phyloP scores from a whole-genome alignment of 1,140 invertebrate genomes.

The Asbolus verrucosus region DNA sequence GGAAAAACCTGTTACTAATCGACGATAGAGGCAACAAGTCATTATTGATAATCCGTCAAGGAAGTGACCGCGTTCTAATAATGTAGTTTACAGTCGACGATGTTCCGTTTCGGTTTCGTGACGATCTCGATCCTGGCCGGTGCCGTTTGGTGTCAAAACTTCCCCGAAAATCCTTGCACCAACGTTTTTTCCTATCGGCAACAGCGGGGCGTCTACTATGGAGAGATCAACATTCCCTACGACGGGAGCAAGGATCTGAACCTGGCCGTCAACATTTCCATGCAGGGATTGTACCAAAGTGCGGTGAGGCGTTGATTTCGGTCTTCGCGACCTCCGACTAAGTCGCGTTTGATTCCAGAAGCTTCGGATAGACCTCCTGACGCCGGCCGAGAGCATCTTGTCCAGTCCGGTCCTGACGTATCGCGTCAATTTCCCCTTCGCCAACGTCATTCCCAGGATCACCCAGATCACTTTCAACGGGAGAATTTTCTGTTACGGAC shows the following conservation, averaged over 20 bases:
- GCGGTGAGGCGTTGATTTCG: conserved; percentile 45
- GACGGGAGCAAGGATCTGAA: conserved; percentile 49
- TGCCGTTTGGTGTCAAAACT: conserved; percentile 9
- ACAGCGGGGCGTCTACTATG: conserved; percentile 45
- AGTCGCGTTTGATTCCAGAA: conserved; percentile 47
- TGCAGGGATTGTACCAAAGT: conserved; percentile 48
- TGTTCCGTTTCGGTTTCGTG: background rate
- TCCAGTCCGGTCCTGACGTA: conserved; percentile 46
- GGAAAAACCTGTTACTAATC: background rate
- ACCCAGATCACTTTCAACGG: conserved; percentile 58
- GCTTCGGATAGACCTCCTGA: conserved; percentile 50
- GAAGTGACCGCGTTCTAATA: background rate
- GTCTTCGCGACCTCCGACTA: conserved; percentile 14
- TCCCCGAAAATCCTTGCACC: conserved; percentile 54
- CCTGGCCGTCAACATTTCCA: conserved; percentile 53
- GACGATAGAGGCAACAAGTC: background rate
- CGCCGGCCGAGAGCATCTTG: conserved; percentile 39
- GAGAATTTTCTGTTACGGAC: conserved; percentile 53
- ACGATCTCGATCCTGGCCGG: background rate
- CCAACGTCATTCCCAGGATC: conserved; percentile 57
- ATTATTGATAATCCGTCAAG: too few species aligned
- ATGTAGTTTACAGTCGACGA: background rate
- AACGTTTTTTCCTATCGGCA: conserved; percentile 49
- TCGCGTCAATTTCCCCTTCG: conserved; percentile 58
- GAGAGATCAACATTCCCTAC: conserved; percentile 50